These are phyloP conservation scores for Petrocephalus schoutedeni DNA, from an alignment of 2,797 vertebrate species.

Conservation along the genomic window DNA sequence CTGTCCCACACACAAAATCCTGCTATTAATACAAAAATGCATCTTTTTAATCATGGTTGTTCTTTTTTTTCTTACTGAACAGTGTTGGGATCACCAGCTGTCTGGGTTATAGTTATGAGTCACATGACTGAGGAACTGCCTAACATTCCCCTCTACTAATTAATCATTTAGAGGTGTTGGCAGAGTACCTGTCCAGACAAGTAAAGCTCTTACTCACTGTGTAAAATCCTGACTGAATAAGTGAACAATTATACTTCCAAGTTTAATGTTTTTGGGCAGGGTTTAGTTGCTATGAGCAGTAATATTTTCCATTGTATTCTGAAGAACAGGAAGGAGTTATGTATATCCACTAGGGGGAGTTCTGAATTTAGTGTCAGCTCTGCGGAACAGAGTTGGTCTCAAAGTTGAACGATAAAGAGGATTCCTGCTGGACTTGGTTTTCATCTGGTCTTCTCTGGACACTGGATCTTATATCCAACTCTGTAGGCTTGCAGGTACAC, in stretches of 20 bases:
- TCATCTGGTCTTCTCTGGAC: constrained; percentile 55
- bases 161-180: neutral
- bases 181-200: neutral
- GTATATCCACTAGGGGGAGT: neutral
- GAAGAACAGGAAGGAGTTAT: neutral
- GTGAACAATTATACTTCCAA: neutral
- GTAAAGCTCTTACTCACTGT: neutral
- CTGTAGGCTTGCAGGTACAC: constrained; percentile 74
- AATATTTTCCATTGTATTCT: neutral
- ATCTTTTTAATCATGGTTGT: neutral
- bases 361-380: too few species aligned
- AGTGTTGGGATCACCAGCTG: neutral
- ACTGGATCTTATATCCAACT: constrained; percentile 74
- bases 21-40: neutral
- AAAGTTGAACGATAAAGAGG: neutral
- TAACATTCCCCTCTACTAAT: neutral
- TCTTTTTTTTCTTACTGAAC: neutral
- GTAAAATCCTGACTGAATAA: neutral
- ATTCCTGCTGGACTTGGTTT: neutral
- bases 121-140: neutral
- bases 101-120: neutral
- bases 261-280: neutral
- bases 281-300: neutral
- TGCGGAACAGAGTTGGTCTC: too few species aligned
- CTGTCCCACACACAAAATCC: neutral